A percentile compares a stretch with the other conserved stretches of the same genome.
Conservation (phyloP, 2,113 vertebrate species). For the Rhinoptilus africanus region DNA sequence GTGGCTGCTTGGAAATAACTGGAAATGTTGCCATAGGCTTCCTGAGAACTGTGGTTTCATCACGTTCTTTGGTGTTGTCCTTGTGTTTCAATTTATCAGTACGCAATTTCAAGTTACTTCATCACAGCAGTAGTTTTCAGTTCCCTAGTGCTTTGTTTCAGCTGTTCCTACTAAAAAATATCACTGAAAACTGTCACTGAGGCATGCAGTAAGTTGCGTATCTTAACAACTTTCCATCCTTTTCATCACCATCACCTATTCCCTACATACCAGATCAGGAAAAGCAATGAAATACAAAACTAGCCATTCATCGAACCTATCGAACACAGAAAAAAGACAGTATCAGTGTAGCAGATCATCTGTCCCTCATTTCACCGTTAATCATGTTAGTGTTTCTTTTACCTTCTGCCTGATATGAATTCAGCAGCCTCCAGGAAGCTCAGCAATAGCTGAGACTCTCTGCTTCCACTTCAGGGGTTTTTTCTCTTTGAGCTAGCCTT, state of each 20-base stretch:
- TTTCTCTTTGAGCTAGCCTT: slow-evolving; percentile 2
- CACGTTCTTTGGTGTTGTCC: background rate
- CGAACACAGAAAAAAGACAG: background rate
- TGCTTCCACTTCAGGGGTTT: background rate
- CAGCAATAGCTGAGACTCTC: background rate
- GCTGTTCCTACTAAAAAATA: background rate
- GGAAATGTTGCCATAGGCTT: background rate
- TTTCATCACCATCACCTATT: background rate
- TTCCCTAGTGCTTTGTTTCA: background rate
- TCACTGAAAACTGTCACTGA: background rate
- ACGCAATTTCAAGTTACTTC: background rate
- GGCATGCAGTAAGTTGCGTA: background rate
- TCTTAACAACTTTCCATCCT: background rate
- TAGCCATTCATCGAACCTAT: background rate
- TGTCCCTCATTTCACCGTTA: background rate
- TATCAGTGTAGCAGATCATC: background rate
- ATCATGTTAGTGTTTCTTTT: background rate
- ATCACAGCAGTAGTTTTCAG: background rate
- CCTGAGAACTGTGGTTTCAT: background rate
- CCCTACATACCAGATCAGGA: background rate
- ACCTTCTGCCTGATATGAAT: background rate
- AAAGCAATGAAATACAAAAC: background rate
- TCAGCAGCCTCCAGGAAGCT: background rate
- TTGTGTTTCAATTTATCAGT: background rate
- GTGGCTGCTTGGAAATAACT: background rate